These are phyloP conservation scores for Semicossyphus pulcher DNA, from an alignment of 2,113 vertebrate genomes.

Conservation along the genomic window DNA sequence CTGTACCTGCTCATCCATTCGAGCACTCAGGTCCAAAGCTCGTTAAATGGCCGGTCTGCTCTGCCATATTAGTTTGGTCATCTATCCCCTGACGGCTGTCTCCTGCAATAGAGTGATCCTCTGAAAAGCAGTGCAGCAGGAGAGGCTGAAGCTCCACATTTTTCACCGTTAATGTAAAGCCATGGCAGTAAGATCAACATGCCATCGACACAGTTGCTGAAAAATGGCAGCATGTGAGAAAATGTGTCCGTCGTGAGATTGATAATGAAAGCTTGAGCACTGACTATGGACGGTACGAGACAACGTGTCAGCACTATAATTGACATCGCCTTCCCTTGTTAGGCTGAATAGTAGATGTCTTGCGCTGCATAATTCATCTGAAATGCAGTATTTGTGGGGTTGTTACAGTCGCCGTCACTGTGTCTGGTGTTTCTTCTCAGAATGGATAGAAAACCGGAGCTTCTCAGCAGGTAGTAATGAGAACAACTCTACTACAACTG, in stretches of 20 bases:
- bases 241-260: constrained; percentile 1
- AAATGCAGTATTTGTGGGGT: constrained; percentile 53
- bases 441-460: constrained; percentile 16
- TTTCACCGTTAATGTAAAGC: constrained; percentile 4
- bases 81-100: constrained; percentile 31
- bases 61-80: constrained; percentile 47
- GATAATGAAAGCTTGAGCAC: constrained; percentile 6
- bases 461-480: constrained; percentile 47
- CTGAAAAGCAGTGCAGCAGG: constrained; percentile 16
- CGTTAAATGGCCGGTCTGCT: constrained; percentile 41
- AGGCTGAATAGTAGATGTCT: constrained; percentile 68
- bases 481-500: constrained; percentile 22
- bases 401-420: constrained; percentile 6
- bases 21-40: constrained; percentile 36
- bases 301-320: constrained; percentile 44
- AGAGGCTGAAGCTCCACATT: constrained; percentile 5
- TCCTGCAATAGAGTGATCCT: constrained; percentile 22
- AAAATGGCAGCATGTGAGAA: not conserved
- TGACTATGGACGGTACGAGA: constrained; percentile 35
- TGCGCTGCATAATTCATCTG: constrained; percentile 66
- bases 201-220: not conserved
- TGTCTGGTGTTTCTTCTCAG: constrained; percentile 32
- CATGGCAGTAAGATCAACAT: not conserved
- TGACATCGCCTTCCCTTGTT: constrained; percentile 67
- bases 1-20: constrained; percentile 45